A percentile compares a stretch with the other conserved stretches of the same genome.
phyloP scores from a whole-genome alignment of 1,140 invertebrate species.

The Nomia melanderi region DNA sequence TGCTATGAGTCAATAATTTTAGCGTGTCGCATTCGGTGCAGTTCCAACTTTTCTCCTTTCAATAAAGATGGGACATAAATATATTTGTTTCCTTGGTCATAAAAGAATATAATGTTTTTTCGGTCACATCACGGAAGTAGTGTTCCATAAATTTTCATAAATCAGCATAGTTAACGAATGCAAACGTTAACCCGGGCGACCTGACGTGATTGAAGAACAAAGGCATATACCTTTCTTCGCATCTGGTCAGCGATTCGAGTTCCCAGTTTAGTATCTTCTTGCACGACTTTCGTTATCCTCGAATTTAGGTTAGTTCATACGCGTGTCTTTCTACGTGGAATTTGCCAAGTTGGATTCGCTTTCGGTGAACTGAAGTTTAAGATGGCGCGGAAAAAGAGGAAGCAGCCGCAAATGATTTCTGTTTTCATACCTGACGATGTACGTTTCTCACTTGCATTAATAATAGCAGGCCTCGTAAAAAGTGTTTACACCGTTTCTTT shows the following conservation, averaged over 20 bases:
- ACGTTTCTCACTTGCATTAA: constrained; percentile 53
- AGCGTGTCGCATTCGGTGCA: no score
- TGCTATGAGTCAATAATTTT: no score
- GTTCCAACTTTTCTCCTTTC: neutral
- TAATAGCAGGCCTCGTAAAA: neutral
- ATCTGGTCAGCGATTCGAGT: constrained; percentile 12
- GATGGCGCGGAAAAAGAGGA: constrained; percentile 77
- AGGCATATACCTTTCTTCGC: constrained; percentile 46
- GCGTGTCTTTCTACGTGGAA: constrained; percentile 8
- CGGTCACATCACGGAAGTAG: constrained; percentile 20
- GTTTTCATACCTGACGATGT: constrained; percentile 77
- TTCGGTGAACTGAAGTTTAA: constrained; percentile 12
- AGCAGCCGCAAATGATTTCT: constrained; percentile 75
- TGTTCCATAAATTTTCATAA: constrained; percentile 78
- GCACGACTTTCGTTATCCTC: constrained; percentile 54
- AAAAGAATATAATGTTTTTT: constrained; percentile 14
- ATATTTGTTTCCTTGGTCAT: constrained; percentile 19
- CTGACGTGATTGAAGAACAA: constrained; percentile 58
- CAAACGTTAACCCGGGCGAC: constrained; percentile 75
- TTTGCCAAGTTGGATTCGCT: constrained; percentile 10
- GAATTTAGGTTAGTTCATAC: constrained; percentile 62
- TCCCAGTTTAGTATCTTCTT: constrained; percentile 63
- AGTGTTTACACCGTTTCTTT: neutral
- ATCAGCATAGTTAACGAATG: constrained; percentile 76
- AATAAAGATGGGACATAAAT: neutral